A percentile compares a stretch with the other conserved stretches of the same genome.
Evolutionary conservation across 2,888 invertebrate genomes (phyloP).

Genomic region (Pardosa pseudoannulata): DNA sequence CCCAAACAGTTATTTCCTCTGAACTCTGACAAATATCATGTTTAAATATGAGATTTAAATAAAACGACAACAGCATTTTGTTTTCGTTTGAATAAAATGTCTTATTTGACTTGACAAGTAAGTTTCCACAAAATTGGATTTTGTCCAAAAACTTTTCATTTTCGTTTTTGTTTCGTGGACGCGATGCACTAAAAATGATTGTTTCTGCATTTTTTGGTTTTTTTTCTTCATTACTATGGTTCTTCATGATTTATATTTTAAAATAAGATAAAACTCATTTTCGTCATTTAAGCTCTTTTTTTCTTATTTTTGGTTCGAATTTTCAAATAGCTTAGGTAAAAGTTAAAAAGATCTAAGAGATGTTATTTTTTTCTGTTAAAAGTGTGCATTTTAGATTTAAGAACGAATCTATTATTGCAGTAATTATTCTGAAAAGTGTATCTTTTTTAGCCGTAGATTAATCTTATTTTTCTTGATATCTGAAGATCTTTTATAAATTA

Average conservation of each 20-base stretch:
- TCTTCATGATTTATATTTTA: background rate
- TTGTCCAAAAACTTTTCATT: background rate
- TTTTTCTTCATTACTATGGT: too few relatives aligned
- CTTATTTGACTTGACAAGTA: background rate
- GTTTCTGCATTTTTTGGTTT: background rate
- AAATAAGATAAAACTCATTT: background rate
- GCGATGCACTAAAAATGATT: too few relatives aligned
- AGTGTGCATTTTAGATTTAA: too few relatives aligned
- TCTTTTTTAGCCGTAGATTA: too few relatives aligned
- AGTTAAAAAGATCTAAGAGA: too few relatives aligned
- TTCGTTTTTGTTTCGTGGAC: background rate
- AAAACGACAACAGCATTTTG: background rate
- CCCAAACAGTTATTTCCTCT: background rate
- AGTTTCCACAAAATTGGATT: conserved; percentile 3
- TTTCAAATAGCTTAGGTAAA: too few relatives aligned
- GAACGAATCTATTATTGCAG: too few relatives aligned
- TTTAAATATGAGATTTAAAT: background rate
- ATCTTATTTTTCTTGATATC: too few relatives aligned
- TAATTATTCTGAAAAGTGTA: too few relatives aligned
- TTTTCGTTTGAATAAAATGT: background rate
- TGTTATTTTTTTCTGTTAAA: too few relatives aligned
- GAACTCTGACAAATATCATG: background rate
- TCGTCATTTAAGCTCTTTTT: background rate
- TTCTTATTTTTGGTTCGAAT: too few relatives aligned
- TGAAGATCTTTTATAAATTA: too few relatives aligned